Conservation (phyloP, 2,888 invertebrate species). For the Xiphydria camelus region DNA sequence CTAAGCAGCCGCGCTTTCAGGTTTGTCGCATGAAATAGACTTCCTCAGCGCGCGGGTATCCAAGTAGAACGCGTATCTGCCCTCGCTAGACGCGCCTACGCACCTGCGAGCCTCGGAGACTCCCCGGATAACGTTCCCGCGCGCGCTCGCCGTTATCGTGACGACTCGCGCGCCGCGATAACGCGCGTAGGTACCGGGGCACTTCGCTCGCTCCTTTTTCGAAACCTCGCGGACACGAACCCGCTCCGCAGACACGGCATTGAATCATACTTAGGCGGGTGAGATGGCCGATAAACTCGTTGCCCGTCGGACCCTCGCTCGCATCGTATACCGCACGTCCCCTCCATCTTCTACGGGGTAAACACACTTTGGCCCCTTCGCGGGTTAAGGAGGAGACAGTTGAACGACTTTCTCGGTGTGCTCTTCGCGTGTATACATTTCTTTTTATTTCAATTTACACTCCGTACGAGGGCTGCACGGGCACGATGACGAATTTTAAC, state of each 20-base stretch:
- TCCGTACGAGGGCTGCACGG: no score
- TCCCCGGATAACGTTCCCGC: background rate
- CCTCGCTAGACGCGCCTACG: no score
- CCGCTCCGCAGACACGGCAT: slow-evolving; percentile 1
- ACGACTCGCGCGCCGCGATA: background rate
- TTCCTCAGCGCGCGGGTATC: no score
- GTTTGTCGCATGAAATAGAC: no score
- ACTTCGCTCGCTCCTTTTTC: slow-evolving; percentile 1
- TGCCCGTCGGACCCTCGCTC: slow-evolving; percentile 5
- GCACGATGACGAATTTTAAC: no score
- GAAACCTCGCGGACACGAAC: background rate
- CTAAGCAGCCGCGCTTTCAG: no score
- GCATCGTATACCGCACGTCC: background rate
- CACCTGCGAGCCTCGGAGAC: background rate
- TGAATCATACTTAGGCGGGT: slow-evolving; percentile 10
- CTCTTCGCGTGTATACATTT: no score
- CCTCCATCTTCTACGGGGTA: background rate
- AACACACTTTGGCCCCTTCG: background rate
- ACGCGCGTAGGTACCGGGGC: no score
- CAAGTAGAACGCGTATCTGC: background rate
- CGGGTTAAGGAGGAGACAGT: background rate
- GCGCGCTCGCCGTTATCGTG: background rate
- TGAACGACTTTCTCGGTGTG: no score
- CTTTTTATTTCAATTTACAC: no score
- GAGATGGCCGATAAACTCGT: slow-evolving; percentile 10